Conservation (phyloP, 2,797 vertebrate species). For the Artibeus lituratus region DNA sequence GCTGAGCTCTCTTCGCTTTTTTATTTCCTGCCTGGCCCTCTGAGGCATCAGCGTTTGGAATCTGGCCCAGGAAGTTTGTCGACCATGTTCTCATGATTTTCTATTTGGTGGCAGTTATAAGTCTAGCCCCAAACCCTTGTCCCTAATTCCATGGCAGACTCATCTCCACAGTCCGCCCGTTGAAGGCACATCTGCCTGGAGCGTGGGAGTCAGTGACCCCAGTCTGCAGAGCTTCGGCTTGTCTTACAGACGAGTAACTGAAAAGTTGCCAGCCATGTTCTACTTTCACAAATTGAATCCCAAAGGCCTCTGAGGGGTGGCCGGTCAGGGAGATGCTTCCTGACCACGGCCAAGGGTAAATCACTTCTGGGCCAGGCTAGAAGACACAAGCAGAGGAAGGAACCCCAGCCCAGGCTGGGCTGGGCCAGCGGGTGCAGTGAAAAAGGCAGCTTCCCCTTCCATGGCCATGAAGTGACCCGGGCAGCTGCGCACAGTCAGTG, state of each 20-base stretch:
- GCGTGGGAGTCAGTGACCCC: not conserved
- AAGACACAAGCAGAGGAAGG: slow-evolving; percentile 41
- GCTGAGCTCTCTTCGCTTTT: not conserved
- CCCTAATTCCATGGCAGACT: not conserved
- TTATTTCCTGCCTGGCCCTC: not conserved
- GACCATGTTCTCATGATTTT: not conserved
- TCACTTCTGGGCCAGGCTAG: slow-evolving; percentile 8
- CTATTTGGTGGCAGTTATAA: not conserved
- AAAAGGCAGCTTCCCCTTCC: not conserved
- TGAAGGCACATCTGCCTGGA: not conserved
- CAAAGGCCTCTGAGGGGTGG: not conserved
- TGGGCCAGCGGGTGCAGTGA: not conserved
- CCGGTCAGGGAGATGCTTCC: not conserved
- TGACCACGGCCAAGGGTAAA: slow-evolving; percentile 10
- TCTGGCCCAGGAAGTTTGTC: not conserved
- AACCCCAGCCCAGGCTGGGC: not conserved
- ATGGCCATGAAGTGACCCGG: not conserved
- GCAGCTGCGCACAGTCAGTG: not conserved
- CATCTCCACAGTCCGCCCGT: not conserved
- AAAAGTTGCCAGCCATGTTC: not conserved
- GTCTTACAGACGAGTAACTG: not conserved
- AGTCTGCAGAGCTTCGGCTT: not conserved
- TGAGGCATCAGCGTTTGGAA: not conserved
- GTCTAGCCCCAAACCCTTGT: not conserved
- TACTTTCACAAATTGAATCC: not conserved